These are phyloP conservation scores for Cryptophagus acutangulus DNA, from an alignment of 2,888 invertebrate genomes.

Conservation along the genomic window DNA sequence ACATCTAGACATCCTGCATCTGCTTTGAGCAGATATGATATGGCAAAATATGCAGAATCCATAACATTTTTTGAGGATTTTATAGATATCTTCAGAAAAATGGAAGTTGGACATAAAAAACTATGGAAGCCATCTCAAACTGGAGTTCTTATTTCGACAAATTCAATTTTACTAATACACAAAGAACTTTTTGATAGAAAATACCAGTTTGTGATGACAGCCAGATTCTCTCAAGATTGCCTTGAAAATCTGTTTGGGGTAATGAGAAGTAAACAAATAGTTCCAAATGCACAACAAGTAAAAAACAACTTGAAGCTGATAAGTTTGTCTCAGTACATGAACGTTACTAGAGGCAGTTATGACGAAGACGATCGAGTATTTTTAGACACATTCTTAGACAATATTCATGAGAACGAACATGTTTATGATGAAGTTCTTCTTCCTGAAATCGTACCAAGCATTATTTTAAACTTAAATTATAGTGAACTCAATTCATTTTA, in stretches of 20 bases:
- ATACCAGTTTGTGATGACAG: constrained; percentile 4
- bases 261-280: constrained; percentile 15
- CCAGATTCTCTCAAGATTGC: constrained; percentile 18
- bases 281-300: constrained; percentile 17
- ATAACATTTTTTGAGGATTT: constrained; percentile 18
- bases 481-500: no score
- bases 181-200: constrained; percentile 17
- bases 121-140: constrained; percentile 21
- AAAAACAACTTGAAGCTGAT: constrained; percentile 6
- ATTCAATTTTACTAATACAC: constrained; percentile 20
- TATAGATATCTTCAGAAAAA: constrained; percentile 11
- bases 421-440: no score
- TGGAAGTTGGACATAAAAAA: constrained; percentile 14
- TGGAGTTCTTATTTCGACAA: constrained; percentile 17
- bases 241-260: constrained; percentile 24
- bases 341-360: background rate
- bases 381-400: background rate
- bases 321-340: constrained; percentile 5
- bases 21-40: constrained; percentile 18
- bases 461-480: no score
- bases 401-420: no score
- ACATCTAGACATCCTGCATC: constrained; percentile 19
- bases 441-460: no score
- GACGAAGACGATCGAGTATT: constrained; percentile 1
- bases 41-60: constrained; percentile 12